Percentiles rank a stretch among this genome's conserved stretches.
These are phyloP conservation scores for Oriolus oriolus DNA, from an alignment of 2,113 vertebrate genomes.

Conservation along the genomic window DNA sequence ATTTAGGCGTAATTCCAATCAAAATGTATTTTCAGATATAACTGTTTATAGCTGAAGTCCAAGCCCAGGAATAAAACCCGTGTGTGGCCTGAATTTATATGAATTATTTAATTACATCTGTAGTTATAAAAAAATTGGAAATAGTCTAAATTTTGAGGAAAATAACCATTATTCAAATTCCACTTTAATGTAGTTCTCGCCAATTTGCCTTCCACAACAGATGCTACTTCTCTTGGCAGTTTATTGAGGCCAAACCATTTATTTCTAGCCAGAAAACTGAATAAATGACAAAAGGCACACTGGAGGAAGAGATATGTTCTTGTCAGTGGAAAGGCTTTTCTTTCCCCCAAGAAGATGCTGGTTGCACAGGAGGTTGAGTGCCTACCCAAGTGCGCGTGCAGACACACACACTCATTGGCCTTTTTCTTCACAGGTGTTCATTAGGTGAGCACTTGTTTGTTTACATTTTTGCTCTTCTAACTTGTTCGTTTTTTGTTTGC, in stretches of 20 bases:
- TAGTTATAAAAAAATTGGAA: slow-evolving; percentile 1
- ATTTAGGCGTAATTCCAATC: background rate
- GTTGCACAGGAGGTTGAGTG: background rate
- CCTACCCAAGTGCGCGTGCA: background rate
- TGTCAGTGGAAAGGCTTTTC: background rate
- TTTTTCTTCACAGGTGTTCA: background rate
- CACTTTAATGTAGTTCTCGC: background rate
- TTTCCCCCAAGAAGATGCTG: background rate
- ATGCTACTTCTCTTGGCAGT: slow-evolving; percentile 42
- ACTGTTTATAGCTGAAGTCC: background rate
- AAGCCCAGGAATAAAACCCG: background rate
- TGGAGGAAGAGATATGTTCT: background rate
- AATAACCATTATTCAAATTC: slow-evolving; percentile 9
- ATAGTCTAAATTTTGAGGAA: slow-evolving; percentile 16
- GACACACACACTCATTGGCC: background rate
- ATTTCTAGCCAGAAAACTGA: background rate
- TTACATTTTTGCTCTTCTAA: background rate
- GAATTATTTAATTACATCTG: slow-evolving; percentile 24
- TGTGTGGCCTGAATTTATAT: background rate
- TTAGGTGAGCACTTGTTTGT: background rate
- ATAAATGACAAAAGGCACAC: slow-evolving; percentile 4
- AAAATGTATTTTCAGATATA: background rate
- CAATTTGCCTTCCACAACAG: slow-evolving; percentile 50
- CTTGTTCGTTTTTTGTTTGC: background rate
- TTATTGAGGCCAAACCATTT: slow-evolving; percentile 30